phyloP scores from a whole-genome alignment of 2,797 vertebrate species.

The Sebastes hopkinsi region DNA sequence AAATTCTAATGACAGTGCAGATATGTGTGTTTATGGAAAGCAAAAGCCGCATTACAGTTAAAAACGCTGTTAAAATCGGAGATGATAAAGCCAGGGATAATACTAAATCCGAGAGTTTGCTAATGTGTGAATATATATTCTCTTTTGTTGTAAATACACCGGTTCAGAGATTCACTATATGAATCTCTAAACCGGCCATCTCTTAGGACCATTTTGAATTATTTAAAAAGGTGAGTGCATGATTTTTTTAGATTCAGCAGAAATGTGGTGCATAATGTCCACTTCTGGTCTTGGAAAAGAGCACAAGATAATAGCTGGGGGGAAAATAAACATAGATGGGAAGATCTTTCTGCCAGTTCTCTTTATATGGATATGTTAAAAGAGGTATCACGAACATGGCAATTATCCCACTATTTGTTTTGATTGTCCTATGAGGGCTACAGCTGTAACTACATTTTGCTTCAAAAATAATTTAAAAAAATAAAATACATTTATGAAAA shows the following conservation, averaged over 20 bases:
- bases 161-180: background rate
- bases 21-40: background rate
- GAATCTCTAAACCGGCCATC: background rate
- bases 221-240: conserved; percentile 49
- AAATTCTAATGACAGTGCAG: background rate
- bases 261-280: conserved; percentile 39
- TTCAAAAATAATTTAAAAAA: background rate
- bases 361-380: background rate
- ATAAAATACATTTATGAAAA: background rate
- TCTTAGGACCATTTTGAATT: conserved; percentile 45
- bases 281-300: background rate
- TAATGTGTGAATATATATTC: background rate
- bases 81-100: background rate
- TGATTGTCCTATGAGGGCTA: background rate
- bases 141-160: background rate
- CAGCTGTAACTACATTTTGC: background rate
- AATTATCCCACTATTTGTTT: background rate
- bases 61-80: background rate
- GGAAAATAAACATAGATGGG: background rate
- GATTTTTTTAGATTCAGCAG: conserved; percentile 24
- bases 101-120: background rate
- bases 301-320: background rate
- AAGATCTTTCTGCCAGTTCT: background rate
- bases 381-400: background rate
- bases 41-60: background rate